Percentiles rank a stretch among this genome's conserved stretches.
Conservation (phyloP, 1,140 invertebrate genomes). For the Orchesella cincta region DNA sequence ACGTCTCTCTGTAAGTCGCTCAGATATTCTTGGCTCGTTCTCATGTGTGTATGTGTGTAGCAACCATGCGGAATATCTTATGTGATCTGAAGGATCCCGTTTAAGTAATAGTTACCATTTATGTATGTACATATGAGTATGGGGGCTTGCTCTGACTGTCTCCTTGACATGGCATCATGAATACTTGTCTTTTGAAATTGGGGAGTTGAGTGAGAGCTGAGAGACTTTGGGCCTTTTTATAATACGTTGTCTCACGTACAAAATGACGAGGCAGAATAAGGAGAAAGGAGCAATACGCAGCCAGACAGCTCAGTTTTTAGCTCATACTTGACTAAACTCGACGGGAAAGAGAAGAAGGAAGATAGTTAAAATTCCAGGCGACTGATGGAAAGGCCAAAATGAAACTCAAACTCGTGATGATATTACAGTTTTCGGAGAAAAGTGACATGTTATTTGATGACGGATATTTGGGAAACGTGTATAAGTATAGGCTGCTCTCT, state of each 20-base stretch:
- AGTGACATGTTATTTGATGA: background rate
- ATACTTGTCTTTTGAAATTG: conserved; percentile 12
- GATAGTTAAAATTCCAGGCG: background rate
- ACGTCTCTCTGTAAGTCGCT: no score
- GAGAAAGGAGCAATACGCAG: background rate
- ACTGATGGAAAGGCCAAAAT: background rate
- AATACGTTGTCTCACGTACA: conserved; percentile 1
- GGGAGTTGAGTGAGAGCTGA: conserved; percentile 1
- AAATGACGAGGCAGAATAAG: background rate
- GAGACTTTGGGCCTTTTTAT: conserved; percentile 6
- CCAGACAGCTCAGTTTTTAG: background rate
- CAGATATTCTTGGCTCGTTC: conserved; percentile 14
- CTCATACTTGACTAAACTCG: background rate
- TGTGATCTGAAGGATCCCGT: background rate
- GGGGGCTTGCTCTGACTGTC: background rate
- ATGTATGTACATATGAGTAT: background rate
- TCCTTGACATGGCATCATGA: conserved; percentile 10
- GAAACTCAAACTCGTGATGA: conserved; percentile 13
- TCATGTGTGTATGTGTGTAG: background rate
- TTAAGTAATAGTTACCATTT: background rate
- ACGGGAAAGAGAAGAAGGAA: background rate
- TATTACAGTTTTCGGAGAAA: background rate
- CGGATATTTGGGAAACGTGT: no score
- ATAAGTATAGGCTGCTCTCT: background rate
- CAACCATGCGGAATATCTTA: background rate